A percentile compares a stretch with the other conserved stretches of the same genome.
These are phyloP conservation scores for Tylochromis polylepis DNA, from an alignment of 2,113 vertebrate genomes.

Conservation along the genomic window DNA sequence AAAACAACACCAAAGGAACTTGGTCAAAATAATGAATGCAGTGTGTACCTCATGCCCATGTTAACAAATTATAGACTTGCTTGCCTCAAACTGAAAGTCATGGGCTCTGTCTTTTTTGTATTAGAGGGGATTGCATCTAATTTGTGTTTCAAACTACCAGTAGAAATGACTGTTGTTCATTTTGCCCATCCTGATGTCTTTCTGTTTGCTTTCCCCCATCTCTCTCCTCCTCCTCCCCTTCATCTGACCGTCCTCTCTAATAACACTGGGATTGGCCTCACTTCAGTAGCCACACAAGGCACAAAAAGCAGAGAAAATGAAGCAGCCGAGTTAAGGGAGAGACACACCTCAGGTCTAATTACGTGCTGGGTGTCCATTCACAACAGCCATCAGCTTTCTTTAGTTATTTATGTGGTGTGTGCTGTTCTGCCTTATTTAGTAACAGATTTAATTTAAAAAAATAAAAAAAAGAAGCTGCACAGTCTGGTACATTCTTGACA, in stretches of 20 bases:
- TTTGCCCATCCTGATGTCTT: neutral
- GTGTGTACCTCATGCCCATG: neutral
- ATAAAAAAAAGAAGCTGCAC: neutral
- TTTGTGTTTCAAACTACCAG: neutral
- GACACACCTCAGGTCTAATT: constrained; percentile 15
- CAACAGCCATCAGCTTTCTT: constrained; percentile 10
- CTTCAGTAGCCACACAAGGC: constrained; percentile 25
- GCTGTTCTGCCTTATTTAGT: neutral
- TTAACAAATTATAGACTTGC: neutral
- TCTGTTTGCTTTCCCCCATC: neutral
- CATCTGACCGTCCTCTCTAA: constrained; percentile 30
- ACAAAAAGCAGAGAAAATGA: neutral
- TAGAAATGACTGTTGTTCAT: constrained; percentile 8
- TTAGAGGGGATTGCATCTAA: neutral
- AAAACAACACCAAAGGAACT: neutral
- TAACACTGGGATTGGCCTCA: constrained; percentile 23
- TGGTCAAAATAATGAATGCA: neutral
- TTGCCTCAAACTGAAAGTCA: neutral
- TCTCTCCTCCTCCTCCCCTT: neutral
- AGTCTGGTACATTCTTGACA: neutral
- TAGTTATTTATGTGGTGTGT: neutral
- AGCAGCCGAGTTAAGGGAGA: neutral
- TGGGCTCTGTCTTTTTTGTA: neutral
- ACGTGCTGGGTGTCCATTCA: neutral
- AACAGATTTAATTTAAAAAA: neutral